These are phyloP conservation scores for Heterocephalus glaber DNA, from an alignment of 2,113 vertebrate species.

Conservation along the genomic window DNA sequence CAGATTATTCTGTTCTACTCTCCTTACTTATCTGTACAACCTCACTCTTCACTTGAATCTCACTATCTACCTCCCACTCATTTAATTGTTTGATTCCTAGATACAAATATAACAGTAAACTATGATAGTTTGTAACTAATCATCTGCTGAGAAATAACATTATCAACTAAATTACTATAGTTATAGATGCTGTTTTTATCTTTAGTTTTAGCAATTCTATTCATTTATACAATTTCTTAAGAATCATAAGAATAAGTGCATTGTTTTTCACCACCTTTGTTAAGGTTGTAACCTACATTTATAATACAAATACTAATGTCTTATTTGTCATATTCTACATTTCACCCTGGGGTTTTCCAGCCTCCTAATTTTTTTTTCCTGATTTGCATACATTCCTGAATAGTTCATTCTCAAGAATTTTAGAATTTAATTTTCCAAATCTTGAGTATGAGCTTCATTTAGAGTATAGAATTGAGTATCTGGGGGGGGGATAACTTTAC, in stretches of 20 bases:
- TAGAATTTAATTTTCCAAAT: not conserved
- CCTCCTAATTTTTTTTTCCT: not conserved
- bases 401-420: not conserved
- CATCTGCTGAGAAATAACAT: not conserved
- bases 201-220: not conserved
- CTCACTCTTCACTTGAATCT: not conserved
- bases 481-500: not conserved
- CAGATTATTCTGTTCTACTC: not conserved
- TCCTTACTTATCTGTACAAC: not conserved
- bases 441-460: not conserved
- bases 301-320: not conserved
- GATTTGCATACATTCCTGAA: not conserved
- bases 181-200: not conserved
- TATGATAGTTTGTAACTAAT: slow-evolving; percentile 11
- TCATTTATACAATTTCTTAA: slow-evolving; percentile 36
- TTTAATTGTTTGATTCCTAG: not conserved
- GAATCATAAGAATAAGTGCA: not conserved
- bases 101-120: not conserved
- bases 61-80: not conserved
- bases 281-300: not conserved
- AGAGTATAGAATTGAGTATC: not conserved
- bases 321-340: not conserved
- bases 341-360: not conserved
- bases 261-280: not conserved
- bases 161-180: not conserved